Conservation (phyloP, 2,113 vertebrate genomes). For the Melanostigma gelatinosum region DNA sequence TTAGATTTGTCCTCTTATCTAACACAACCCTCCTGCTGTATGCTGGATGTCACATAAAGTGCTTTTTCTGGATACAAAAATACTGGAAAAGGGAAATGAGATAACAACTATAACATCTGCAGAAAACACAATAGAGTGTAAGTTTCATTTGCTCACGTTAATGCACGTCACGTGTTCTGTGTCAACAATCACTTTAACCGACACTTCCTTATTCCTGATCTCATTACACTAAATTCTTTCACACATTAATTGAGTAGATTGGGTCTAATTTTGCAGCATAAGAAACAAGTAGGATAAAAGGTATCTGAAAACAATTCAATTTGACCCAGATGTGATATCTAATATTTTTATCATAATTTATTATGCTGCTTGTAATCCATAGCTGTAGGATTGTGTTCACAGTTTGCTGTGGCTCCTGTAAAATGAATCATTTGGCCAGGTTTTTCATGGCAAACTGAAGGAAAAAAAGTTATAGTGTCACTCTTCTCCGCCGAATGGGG, state of each 20-base stretch:
- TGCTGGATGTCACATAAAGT: not conserved
- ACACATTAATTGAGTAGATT: not conserved
- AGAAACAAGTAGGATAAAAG: not conserved
- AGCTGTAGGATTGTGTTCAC: not conserved
- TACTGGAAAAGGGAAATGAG: not conserved
- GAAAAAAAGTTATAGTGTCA: not conserved
- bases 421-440: not conserved
- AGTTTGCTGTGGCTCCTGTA: not conserved
- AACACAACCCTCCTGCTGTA: not conserved
- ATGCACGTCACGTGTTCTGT: not conserved
- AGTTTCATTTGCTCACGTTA: not conserved
- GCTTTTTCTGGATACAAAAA: not conserved
- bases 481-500: not conserved
- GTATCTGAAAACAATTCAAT: not conserved
- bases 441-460: not conserved
- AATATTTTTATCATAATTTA: not conserved
- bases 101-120: not conserved
- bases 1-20: slow-evolving; percentile 19
- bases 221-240: not conserved
- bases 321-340: not conserved
- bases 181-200: not conserved
- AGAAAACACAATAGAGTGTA: not conserved
- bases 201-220: not conserved
- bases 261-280: not conserved
- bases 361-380: not conserved